These are phyloP conservation scores for Rhagium mordax DNA, from an alignment of 2,888 invertebrate genomes.

Conservation along the genomic window DNA sequence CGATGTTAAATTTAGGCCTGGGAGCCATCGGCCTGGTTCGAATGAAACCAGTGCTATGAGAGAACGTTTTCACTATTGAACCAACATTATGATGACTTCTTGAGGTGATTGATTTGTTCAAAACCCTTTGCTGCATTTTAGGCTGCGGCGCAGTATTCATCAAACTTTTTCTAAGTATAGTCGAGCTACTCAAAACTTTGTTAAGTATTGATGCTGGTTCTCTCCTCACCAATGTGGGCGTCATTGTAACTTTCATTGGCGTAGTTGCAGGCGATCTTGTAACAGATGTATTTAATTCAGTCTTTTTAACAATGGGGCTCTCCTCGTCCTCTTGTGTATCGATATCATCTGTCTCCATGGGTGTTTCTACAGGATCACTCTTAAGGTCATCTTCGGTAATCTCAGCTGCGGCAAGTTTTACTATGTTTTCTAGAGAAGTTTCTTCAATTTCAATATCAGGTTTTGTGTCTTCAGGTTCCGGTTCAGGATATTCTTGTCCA, in stretches of 20 bases:
- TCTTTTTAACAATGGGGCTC: not conserved
- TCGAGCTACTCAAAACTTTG: conserved; percentile 63
- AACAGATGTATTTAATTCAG: conserved; percentile 9
- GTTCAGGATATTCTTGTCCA: conserved; percentile 59
- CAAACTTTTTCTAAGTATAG: conserved; percentile 64
- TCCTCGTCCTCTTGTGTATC: conserved; percentile 12
- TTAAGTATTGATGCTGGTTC: conserved; percentile 66
- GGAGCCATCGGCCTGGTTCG: conserved; percentile 49
- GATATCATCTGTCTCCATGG: conserved; percentile 40
- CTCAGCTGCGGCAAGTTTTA: conserved; percentile 66
- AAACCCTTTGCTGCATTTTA: conserved; percentile 49
- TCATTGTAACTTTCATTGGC: conserved; percentile 37
- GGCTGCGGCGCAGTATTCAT: conserved; percentile 39
- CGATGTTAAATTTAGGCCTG: conserved; percentile 52
- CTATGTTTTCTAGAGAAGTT: conserved; percentile 62
- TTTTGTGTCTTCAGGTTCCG: conserved; percentile 56
- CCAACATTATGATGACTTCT: conserved; percentile 43
- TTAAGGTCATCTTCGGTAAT: conserved; percentile 64
- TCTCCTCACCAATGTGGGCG: conserved; percentile 61
- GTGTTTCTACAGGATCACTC: conserved; percentile 45
- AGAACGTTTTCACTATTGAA: conserved; percentile 40
- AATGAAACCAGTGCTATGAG: conserved; percentile 25
- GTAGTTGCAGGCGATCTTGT: conserved; percentile 30
- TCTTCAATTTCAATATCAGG: conserved; percentile 39
- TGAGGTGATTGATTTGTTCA: conserved; percentile 51